Percentiles rank a stretch among this genome's conserved stretches.
Evolutionary conservation across 2,888 invertebrate genomes (phyloP).

Genomic region (Alloplasta piceator): DNA sequence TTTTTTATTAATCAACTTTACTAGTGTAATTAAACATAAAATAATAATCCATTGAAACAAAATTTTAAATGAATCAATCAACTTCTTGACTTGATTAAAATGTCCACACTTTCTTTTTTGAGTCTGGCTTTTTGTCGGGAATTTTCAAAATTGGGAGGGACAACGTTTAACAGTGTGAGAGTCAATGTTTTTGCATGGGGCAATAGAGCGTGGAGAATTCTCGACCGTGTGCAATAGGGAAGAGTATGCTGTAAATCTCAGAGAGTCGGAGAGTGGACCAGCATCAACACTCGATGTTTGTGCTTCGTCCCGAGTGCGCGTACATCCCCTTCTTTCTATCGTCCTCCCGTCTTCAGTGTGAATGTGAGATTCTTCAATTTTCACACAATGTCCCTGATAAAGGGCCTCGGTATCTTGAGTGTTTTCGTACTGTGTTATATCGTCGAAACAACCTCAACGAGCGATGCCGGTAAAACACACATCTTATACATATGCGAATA

Average conservation of each 20-base stretch:
- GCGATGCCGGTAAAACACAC: slow-evolving; percentile 56
- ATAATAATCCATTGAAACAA: no score
- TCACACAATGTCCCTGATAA: slow-evolving; percentile 44
- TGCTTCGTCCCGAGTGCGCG: not conserved
- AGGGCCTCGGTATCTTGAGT: slow-evolving; percentile 48
- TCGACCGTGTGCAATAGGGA: not conserved
- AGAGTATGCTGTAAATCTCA: slow-evolving; percentile 32
- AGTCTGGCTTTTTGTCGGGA: no score
- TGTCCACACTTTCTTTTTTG: no score
- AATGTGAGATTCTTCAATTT: slow-evolving; percentile 19
- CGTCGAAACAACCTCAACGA: slow-evolving; percentile 50
- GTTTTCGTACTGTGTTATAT: slow-evolving; percentile 57
- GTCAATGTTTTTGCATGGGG: slow-evolving; percentile 18
- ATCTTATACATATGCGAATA: not conserved
- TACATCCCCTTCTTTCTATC: not conserved
- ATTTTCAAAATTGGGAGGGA: no score
- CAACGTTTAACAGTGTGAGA: not conserved
- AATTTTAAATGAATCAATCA: no score
- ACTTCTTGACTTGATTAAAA: no score
- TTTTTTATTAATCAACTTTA: no score
- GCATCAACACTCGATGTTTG: slow-evolving; percentile 24
- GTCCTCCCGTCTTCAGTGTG: slow-evolving; percentile 13
- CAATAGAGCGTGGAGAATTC: slow-evolving; percentile 13
- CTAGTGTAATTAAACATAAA: no score
- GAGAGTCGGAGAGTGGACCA: not conserved